Evolutionary conservation across 1,140 invertebrate genomes (phyloP), one percentile per base, ranked within the genome.

Genomic region (Onthophagus taurus): DNA sequence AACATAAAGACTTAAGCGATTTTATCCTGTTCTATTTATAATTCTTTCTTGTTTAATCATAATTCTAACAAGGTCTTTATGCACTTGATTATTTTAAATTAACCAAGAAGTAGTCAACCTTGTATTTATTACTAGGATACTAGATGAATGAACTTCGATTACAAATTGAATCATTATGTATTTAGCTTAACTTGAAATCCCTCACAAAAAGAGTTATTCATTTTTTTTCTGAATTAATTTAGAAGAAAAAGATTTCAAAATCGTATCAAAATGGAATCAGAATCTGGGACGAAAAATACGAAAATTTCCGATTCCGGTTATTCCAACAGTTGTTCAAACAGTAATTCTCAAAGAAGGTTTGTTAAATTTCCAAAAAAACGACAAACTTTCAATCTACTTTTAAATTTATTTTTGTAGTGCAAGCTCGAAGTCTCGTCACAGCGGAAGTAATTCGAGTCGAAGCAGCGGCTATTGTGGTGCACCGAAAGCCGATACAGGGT

Each of bases 301-400:
- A 83, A 83, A 57, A 69, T 81, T 26, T 83, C 80, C 0, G 82
- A 86, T 68, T 85, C 82, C 8, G 82, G 76, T 1, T 85, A 85
- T 58, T 83, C 81, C 0, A 83, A 80, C 53, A 83, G 78, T 48
- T 82, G 77, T 62, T 82, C 77, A 49, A 83, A 83, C 61, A 83
- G 79, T 46, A 81, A 83, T 55, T 83, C 81, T 1, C 76, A 81
- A 53, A 68, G 77, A 50, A 85, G 82, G 81, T 85, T 26, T 7
- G 24, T 26, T 26, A n/a, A 26, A 26, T n/a, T 7, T 26, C n/a
- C 24, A 7, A 7, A 26, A 26, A 26, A 26, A n/a, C 7, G 24
- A 7, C 7, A 26, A 7, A 26, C n/a, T 26, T 26, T 7, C n/a
- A 26, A 7, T 26, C n/a, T 26, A 26, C 7, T 7, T 26, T 26